Conservation (phyloP, 1,140 invertebrate species). For the Neodiprion fabricii region DNA sequence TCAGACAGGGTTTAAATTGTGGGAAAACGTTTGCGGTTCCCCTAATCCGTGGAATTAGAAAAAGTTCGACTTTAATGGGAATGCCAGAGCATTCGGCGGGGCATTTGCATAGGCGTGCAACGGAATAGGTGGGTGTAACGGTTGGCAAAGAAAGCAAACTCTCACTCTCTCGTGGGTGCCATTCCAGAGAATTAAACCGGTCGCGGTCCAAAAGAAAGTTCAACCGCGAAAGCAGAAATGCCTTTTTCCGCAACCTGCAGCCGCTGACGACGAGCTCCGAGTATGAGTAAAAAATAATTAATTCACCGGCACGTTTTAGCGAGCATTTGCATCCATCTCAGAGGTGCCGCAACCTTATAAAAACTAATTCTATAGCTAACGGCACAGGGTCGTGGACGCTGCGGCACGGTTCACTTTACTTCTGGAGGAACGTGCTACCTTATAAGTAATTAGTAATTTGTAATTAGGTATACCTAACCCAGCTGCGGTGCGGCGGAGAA, state of each 20-base stretch:
- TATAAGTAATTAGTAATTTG: too few relatives aligned
- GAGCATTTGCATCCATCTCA: not conserved
- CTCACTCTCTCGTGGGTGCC: slow-evolving; percentile 4
- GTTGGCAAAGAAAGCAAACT: not conserved
- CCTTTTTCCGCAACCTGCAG: not conserved
- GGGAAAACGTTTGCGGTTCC: not conserved
- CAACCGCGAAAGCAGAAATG: not conserved
- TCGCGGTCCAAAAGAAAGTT: not conserved
- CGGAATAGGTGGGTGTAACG: not conserved
- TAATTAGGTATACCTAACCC: too few relatives aligned
- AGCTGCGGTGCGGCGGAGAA: too few relatives aligned
- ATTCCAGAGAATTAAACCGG: slow-evolving; percentile 1
- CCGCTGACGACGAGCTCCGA: not conserved
- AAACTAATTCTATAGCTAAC: too few relatives aligned
- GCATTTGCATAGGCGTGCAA: slow-evolving; percentile 3
- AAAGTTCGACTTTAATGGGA: slow-evolving; percentile 5
- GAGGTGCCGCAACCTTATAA: not conserved
- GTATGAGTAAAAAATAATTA: slow-evolving; percentile 2
- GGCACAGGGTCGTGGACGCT: too few relatives aligned
- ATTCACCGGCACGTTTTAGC: not conserved
- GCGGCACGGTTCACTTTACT: too few relatives aligned
- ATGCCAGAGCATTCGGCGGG: not conserved
- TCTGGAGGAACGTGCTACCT: too few relatives aligned
- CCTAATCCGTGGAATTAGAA: not conserved
- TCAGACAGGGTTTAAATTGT: not conserved